A percentile compares a stretch with the other conserved stretches of the same genome.
Conservation (phyloP, 1,140 invertebrate species). For the Colletes gigas region DNA sequence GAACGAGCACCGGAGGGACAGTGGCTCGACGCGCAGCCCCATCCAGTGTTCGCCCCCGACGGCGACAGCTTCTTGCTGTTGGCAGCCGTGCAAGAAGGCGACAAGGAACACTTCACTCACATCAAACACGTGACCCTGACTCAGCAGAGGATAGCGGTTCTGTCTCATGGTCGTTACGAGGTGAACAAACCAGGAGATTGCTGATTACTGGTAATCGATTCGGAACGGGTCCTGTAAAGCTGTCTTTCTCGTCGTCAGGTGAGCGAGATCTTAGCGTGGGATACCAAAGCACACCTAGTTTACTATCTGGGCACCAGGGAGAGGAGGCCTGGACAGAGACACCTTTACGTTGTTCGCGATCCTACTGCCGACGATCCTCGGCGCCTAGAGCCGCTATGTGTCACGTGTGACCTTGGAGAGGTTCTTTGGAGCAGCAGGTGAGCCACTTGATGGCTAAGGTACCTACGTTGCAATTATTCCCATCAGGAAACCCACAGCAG, state of each 20-base stretch:
- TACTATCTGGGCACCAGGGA: conserved; percentile 92
- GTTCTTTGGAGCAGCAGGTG: conserved; percentile 87
- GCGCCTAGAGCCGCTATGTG: conserved; percentile 87
- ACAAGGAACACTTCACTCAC: conserved; percentile 91
- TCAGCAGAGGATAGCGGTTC: conserved; percentile 90
- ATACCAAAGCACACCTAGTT: conserved; percentile 90
- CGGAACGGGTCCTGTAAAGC: not conserved
- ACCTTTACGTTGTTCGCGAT: conserved; percentile 90
- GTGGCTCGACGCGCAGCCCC: conserved; percentile 92
- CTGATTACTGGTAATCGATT: too few relatives aligned
- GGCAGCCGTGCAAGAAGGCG: conserved; percentile 90
- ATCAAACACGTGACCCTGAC: conserved; percentile 92
- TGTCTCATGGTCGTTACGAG: conserved; percentile 94
- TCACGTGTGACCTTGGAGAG: conserved; percentile 88
- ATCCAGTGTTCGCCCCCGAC: conserved; percentile 91
- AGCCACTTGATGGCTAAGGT: conserved; percentile 9
- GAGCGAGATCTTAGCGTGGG: conserved; percentile 92
- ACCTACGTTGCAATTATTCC: too few relatives aligned
- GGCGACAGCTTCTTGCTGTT: conserved; percentile 92
- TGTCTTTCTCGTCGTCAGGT: conserved; percentile 74
- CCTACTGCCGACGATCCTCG: conserved; percentile 86
- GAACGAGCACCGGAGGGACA: conserved; percentile 90
- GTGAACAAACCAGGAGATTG: conserved; percentile 78
- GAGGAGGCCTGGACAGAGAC: conserved; percentile 90
- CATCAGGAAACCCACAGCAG: too few relatives aligned